Evolutionary conservation across 2,113 vertebrate genomes (phyloP).

Genomic region (Perca schrenkii): DNA sequence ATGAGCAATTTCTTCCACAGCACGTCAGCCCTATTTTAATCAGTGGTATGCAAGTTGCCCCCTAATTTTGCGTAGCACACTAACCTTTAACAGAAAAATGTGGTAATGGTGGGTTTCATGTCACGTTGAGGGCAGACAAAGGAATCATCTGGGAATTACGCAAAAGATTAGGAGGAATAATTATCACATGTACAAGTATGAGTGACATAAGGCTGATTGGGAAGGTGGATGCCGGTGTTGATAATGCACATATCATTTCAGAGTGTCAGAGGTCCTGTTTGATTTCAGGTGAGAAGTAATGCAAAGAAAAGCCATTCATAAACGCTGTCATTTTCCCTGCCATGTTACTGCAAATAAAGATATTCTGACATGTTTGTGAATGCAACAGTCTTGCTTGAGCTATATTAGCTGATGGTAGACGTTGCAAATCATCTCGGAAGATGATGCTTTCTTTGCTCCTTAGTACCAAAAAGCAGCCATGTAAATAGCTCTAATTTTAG

Average conservation of each 20-base stretch:
- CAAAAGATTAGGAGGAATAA: slow-evolving; percentile 72
- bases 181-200: slow-evolving; percentile 59
- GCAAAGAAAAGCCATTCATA: neutral
- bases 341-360: neutral
- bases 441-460: slow-evolving; percentile 1
- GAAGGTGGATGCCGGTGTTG: slow-evolving; percentile 27
- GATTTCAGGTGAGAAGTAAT: slow-evolving; percentile 37
- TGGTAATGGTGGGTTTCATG: slow-evolving; percentile 68
- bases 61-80: slow-evolving; percentile 53
- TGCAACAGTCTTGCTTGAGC: neutral
- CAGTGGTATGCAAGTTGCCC: slow-evolving; percentile 3
- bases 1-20: slow-evolving; percentile 8
- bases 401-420: neutral
- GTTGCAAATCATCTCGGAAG: neutral
- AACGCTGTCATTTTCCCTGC: neutral
- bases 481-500: slow-evolving; percentile 20
- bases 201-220: slow-evolving; percentile 51
- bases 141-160: slow-evolving; percentile 55
- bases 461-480: slow-evolving; percentile 9
- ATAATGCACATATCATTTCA: slow-evolving; percentile 44
- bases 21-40: slow-evolving; percentile 37
- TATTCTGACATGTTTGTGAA: neutral
- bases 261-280: slow-evolving; percentile 76
- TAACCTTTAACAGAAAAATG: slow-evolving; percentile 67
- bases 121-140: slow-evolving; percentile 46